Base-by-base conservation (phyloP, 2,888 invertebrate genomes). In the Nephrocerus scutellatus region DNA sequence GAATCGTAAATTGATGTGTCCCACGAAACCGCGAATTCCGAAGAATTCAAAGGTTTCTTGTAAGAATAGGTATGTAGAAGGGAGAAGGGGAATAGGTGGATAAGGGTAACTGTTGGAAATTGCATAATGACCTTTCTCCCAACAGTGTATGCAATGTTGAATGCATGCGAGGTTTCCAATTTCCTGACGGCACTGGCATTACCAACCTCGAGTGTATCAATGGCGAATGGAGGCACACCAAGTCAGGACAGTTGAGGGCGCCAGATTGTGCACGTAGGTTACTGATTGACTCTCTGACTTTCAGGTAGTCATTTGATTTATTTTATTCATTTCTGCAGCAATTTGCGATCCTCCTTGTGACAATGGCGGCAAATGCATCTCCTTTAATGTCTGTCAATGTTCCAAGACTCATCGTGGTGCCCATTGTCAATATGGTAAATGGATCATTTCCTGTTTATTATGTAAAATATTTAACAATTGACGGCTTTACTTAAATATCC, bases 321-420 rank as follows among this genome's bases (percentile, higher is more conserved):
- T 36, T 36, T 1, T 21, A 20, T 5, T 20, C 7, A n/a, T 6
- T 24, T 24, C 16, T 14, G 7, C 20, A 66, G 66, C 82, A 5
- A 72, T 74, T 15, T 84, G 84, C 49, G 63, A 71, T 35, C 87
- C 86, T 1, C 73, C 80, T 0, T 92, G 91, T 56, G 60, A 73
- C 43, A 87, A 91, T 57, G 87, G 84, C 1, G 91, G 91, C 0
- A 74, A 75, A n/a, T 92, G 91, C 59, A 68, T 87, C 1, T 74
- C 82, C 0, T 74, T 79, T 8, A 82, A 89, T 57, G 72, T 76
- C 3, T 92, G 91, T 51, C 80, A 84, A 49, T 92, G 91, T 58
- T 78, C 85, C 0, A 71, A 75, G 46, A 75, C 76, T 3, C 83
- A 72, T 53, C 74, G 61, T 5, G 68, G 68, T 4, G 49, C 57